Evolutionary conservation across 2,888 invertebrate species (phyloP), one percentile per base, ranked within the genome.

Genomic region (Chaitophorus viminalis): DNA sequence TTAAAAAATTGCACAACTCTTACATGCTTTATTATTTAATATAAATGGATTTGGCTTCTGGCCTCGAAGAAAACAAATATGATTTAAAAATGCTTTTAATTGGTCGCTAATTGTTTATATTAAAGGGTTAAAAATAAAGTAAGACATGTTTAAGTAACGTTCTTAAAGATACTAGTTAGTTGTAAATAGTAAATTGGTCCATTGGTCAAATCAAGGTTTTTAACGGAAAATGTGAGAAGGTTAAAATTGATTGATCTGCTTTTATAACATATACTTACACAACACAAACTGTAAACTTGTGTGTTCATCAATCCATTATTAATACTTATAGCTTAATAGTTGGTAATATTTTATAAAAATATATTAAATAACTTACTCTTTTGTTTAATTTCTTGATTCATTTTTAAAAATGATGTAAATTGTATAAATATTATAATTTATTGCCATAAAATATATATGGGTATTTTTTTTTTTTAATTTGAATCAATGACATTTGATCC

Each of bases 131-230:
- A 81, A 77, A 84, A 84, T 68, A 68, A 78, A 70, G 54, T 78
- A 52, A 68, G 5, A 77, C 11, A 70, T 29, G 33, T 78, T 70
- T 54, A 78, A 78, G n/a, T 78, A 36, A 78, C 70, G 17, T 39
- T 84, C 75, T 31, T 25, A 14, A 36, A 33, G 52, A 70, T 70
- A n/a, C n/a, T n/a, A n/a, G n/a, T n/a, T n/a, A n/a, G n/a, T n/a
- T n/a, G n/a, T n/a, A n/a, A n/a, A n/a, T 70, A 46, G 70, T 70
- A 70, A 79, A 81, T 79, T 78, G 29, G 70, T 77, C 54, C 54
- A 86, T 79, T 87, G 79, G 74, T 87, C 86, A 54, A 70, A 54
- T 29, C 78, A 79, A 79, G 86, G 86, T 74, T 87, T 79, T 78
- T 25, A 29, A 74, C 86, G 39, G 60, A 87, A 79, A 87, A 87